Base-by-base conservation (phyloP, 2,797 vertebrate species). In the Siniperca undulata region DNA sequence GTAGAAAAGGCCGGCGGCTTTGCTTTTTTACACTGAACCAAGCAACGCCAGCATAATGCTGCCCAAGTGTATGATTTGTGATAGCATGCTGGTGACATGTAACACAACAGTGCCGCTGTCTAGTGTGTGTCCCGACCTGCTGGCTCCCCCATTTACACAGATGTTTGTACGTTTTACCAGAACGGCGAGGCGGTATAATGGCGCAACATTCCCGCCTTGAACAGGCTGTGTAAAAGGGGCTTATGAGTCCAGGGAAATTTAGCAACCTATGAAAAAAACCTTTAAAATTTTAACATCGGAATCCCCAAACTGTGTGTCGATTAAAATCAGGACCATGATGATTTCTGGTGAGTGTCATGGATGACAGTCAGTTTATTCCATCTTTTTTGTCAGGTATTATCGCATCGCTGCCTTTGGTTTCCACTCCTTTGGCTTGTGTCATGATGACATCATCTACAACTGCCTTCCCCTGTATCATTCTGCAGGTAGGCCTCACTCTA, bases 381-480 rank as follows among this genome's bases (percentile, higher is more conserved):
- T 78, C 0, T 72, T 38, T 69, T 34, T 52, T 56, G 14, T 5
- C 88, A 98, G 97, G 88, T 98, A 97, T 89, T 98, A 95, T 72
- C 96, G 97, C 9, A 98, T 98, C 0, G 94, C 96, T 1, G 94
- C 96, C 12, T 97, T 97, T 1, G 96, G 95, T 36, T 97, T 97
- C 90, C 92, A 97, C 12, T 95, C 96, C 24, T 98, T 97, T 86
- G 89, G 84, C 42, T 93, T 98, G 92, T 66, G 16, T 3, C 83
- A 66, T 0, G 72, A 94, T 0, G 97, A 97, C 9, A 36, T 97
- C 27, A 66, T 97, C 64, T 98, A 98, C 42, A 93, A 93, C 92
- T 97, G 97, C 79, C 94, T 98, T 50, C 97, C 97, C 0, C 95
- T 98, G 42, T 98, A 98, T 77, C 97, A 98, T 66, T 97, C 97